These are phyloP conservation scores for Exaiptasia diaphana DNA, from an alignment of 64 coral and sea anemone genomes.

Conservation along the genomic window DNA sequence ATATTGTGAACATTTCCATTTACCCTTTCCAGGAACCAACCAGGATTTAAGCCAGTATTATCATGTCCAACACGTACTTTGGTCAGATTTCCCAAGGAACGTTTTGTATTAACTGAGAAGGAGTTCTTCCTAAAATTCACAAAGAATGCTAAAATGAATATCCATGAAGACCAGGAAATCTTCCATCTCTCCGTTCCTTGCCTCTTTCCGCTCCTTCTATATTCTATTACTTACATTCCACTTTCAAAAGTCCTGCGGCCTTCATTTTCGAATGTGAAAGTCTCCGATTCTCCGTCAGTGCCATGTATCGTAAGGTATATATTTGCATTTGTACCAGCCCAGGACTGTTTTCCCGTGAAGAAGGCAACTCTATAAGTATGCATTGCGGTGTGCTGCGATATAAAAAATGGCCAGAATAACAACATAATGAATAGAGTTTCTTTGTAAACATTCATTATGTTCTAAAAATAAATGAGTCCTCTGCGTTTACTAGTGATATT, in stretches of 20 bases:
- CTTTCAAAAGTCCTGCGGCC: conserved; percentile 38
- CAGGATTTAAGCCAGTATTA: neutral
- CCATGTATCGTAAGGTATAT: conserved; percentile 54
- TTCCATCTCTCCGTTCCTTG: neutral
- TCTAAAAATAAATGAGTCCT: too few relatives aligned
- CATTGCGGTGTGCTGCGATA: neutral
- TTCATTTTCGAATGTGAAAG: conserved; percentile 37
- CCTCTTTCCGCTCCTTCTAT: neutral
- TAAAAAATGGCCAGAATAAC: too few relatives aligned
- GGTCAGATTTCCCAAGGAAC: neutral
- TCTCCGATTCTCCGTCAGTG: conserved; percentile 21
- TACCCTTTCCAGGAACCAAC: neutral
- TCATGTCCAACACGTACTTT: neutral
- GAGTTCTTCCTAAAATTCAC: conserved; percentile 18
- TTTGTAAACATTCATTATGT: too few relatives aligned
- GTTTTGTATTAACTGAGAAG: neutral
- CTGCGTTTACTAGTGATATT: too few relatives aligned
- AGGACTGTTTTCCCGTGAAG: conserved; percentile 47
- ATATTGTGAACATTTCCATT: neutral
- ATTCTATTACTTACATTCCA: conserved; percentile 11
- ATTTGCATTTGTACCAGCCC: conserved; percentile 64
- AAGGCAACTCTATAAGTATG: conserved; percentile 27
- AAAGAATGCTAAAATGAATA: neutral
- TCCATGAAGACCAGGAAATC: neutral
- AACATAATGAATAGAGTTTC: too few relatives aligned